Evolutionary conservation across 2,797 vertebrate species (phyloP).

Genomic region (Anas bernieri): DNA sequence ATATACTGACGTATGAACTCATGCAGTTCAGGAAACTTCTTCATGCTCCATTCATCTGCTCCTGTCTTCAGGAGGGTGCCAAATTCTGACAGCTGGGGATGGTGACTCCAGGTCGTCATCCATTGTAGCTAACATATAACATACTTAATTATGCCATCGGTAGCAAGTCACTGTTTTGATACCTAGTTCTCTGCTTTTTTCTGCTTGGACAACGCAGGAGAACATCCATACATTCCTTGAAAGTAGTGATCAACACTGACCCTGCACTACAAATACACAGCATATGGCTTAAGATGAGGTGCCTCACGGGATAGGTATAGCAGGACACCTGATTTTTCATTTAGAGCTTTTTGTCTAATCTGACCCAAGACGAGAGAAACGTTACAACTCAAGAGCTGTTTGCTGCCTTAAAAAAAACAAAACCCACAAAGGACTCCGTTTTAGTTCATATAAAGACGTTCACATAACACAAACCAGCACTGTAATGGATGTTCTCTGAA

Average conservation of each 20-base stretch:
- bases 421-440: background rate
- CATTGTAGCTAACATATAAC: background rate
- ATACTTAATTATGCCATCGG: background rate
- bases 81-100: background rate
- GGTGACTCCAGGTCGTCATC: no score
- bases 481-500: background rate
- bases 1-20: background rate
- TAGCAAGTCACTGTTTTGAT: background rate
- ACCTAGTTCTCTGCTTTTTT: background rate
- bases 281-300: background rate
- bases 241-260: background rate
- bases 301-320: background rate
- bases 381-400: background rate
- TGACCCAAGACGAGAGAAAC: background rate
- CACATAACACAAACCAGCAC: background rate
- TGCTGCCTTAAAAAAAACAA: background rate
- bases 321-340: background rate
- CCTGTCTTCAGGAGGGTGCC: background rate
- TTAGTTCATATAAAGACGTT: background rate
- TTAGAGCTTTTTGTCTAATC: constrained; percentile 12
- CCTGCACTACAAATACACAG: background rate
- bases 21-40: background rate
- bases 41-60: background rate
- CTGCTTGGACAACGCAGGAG: background rate
- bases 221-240: background rate